Conservation (phyloP, 2,113 vertebrate species). For the Panthera leo region DNA sequence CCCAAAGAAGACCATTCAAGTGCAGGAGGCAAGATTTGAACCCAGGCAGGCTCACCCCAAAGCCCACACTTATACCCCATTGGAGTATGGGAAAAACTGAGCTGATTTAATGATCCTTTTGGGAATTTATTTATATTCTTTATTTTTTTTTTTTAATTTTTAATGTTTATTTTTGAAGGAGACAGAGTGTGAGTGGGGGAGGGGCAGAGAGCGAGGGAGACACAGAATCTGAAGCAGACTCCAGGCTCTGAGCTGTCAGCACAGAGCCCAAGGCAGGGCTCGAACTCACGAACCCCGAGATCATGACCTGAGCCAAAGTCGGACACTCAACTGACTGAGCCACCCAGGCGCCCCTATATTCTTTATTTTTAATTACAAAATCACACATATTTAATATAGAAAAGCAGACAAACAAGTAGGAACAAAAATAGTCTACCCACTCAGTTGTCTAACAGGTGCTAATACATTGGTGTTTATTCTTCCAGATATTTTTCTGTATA, state of each 20-base stretch:
- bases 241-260: no score
- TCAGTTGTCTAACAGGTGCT: constrained; percentile 39
- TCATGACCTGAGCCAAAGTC: no score
- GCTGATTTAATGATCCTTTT: neutral
- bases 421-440: constrained; percentile 45
- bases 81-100: neutral
- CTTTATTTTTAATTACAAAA: constrained; percentile 48
- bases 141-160: neutral
- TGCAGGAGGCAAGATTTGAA: neutral
- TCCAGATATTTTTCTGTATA: constrained; percentile 1
- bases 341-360: neutral
- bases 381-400: constrained; percentile 34
- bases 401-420: constrained; percentile 13
- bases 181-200: no score
- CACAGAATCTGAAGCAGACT: no score
- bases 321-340: no score
- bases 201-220: no score
- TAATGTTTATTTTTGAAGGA: no score
- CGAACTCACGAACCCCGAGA: no score
- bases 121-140: constrained; percentile 32
- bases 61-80: neutral
- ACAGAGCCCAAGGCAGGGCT: no score
- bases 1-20: neutral
- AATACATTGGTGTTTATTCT: constrained; percentile 54
- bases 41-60: neutral